These are phyloP conservation scores for Polyommatus iphigenia DNA, from an alignment of 2,888 invertebrate species.

Conservation along the genomic window DNA sequence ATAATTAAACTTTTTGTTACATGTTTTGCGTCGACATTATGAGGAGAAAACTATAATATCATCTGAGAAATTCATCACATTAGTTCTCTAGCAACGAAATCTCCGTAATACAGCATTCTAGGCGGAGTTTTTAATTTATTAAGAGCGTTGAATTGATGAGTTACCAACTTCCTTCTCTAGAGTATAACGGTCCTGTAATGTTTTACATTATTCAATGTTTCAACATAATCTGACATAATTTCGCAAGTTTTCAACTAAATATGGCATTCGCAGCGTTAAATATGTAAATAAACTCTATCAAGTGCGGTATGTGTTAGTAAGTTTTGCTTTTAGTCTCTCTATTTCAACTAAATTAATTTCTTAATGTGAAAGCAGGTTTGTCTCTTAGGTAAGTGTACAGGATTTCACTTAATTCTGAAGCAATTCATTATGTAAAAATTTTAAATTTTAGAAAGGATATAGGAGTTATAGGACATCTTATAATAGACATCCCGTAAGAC, in stretches of 20 bases:
- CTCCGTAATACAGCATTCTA: not conserved
- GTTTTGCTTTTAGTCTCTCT: not conserved
- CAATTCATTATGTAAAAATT: no score
- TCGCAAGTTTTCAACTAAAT: constrained; percentile 11
- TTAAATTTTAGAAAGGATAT: no score
- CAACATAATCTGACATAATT: constrained; percentile 12
- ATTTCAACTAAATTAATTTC: not conserved
- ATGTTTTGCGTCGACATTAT: not conserved
- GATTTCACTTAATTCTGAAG: no score
- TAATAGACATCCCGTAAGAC: no score
- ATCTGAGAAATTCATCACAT: not conserved
- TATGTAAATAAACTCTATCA: not conserved
- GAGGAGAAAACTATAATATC: not conserved
- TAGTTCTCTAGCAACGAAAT: not conserved
- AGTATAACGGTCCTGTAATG: constrained; percentile 9
- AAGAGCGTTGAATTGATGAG: constrained; percentile 12
- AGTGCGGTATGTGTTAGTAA: not conserved
- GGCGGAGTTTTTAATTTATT: constrained; percentile 7
- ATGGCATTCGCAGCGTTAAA: not conserved
- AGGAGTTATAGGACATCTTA: no score
- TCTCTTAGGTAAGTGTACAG: not conserved
- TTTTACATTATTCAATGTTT: constrained; percentile 13
- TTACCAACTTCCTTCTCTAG: constrained; percentile 6
- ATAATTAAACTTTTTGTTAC: not conserved
- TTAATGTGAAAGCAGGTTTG: not conserved